Conservation (phyloP, 1,140 invertebrate genomes). For the Drosophila willistoni region DNA sequence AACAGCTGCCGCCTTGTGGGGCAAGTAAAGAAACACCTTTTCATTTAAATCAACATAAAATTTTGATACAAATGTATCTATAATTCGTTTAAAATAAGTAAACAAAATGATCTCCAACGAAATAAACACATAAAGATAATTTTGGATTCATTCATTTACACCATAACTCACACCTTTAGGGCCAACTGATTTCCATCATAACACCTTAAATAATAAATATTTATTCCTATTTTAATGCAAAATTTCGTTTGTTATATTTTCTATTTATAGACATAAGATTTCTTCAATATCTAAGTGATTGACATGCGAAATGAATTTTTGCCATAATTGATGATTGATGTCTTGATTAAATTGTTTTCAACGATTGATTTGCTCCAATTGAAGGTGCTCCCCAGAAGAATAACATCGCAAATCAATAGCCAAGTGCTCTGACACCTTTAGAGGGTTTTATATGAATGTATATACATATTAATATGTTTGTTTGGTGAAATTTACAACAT, state of each 20-base stretch:
- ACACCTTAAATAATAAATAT: constrained; percentile 26
- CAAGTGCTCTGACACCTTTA: background rate
- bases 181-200: constrained; percentile 6
- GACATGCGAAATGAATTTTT: constrained; percentile 49
- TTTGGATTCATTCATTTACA: background rate
- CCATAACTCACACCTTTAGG: constrained; percentile 1
- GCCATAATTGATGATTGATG: constrained; percentile 51
- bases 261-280: background rate
- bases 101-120: constrained; percentile 61
- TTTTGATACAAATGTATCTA: background rate
- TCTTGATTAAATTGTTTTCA: constrained; percentile 42
- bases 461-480: background rate
- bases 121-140: constrained; percentile 54
- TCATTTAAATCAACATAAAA: background rate
- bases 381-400: background rate
- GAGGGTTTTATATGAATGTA: background rate
- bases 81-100: constrained; percentile 46
- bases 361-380: constrained; percentile 9
- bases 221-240: constrained; percentile 15
- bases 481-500: background rate
- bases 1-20: background rate
- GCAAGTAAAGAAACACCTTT: background rate
- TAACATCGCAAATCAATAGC: too few species aligned
- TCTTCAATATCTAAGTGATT: constrained; percentile 36
- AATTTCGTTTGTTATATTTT: constrained; percentile 16